These are phyloP conservation scores for Matsumyia berberina DNA, from an alignment of 2,888 invertebrate species.

Conservation along the genomic window DNA sequence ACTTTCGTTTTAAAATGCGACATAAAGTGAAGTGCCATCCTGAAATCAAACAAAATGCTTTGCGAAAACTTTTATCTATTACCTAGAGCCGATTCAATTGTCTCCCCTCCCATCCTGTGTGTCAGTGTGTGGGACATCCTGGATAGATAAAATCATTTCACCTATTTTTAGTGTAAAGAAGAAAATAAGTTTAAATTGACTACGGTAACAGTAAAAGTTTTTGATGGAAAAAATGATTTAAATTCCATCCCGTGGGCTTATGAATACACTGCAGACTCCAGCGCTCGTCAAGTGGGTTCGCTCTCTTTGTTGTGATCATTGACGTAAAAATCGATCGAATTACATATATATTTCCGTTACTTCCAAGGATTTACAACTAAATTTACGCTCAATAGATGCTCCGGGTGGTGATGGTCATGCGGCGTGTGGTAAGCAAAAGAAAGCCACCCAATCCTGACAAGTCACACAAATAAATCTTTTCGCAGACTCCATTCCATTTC, in stretches of 20 bases:
- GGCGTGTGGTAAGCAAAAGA: conserved; percentile 5
- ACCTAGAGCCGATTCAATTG: background rate
- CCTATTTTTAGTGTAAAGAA: background rate
- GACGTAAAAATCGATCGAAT: conserved; percentile 8
- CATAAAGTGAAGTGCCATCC: background rate
- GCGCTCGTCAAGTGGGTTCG: background rate
- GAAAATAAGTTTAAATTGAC: conserved; percentile 18
- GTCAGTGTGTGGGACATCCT: background rate
- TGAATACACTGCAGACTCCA: conserved; percentile 22
- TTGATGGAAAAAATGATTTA: conserved; percentile 30
- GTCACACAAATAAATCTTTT: background rate
- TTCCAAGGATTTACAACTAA: conserved; percentile 8
- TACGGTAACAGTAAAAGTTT: conserved; percentile 22
- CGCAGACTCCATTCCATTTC: background rate
- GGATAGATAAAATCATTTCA: background rate
- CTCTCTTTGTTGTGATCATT: conserved; percentile 15
- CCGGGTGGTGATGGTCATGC: conserved; percentile 23
- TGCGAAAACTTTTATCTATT: conserved; percentile 8
- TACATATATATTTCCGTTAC: background rate
- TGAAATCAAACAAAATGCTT: background rate
- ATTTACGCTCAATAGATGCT: conserved; percentile 44
- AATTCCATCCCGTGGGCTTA: conserved; percentile 20
- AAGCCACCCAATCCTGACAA: background rate
- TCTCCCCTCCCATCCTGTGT: background rate
- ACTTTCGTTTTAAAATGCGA: background rate